Conservation (phyloP, 2,797 vertebrate genomes). For the Sarcophilus harrisii region DNA sequence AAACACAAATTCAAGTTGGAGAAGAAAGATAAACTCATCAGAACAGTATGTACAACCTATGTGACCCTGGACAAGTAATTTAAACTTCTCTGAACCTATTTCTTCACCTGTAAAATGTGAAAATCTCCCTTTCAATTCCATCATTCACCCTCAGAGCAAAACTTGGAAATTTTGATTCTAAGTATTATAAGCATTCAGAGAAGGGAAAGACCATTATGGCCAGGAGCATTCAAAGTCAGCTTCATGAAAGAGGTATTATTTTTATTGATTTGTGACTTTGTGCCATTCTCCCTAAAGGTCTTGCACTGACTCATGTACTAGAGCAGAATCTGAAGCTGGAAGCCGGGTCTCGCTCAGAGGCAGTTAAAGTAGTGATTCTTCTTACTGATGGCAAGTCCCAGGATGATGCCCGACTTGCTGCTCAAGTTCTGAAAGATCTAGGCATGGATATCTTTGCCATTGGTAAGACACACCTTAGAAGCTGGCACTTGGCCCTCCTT, state of each 20-base stretch:
- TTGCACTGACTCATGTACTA: constrained; percentile 93
- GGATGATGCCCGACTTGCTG: constrained; percentile 90
- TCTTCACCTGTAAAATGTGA: neutral
- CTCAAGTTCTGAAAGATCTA: constrained; percentile 88
- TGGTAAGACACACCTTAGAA: constrained; percentile 86
- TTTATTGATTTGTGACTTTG: neutral
- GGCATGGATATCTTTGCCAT: constrained; percentile 94
- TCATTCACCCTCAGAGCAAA: neutral
- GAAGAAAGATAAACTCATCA: neutral
- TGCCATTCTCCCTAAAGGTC: constrained; percentile 85
- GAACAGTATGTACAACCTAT: neutral
- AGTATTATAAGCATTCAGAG: neutral
- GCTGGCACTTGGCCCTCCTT: accelerated
- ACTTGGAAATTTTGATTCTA: neutral
- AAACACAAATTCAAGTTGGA: neutral
- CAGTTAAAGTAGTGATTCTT: constrained; percentile 89
- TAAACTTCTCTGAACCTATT: neutral
- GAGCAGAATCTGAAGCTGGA: constrained; percentile 90
- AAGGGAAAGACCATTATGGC: neutral
- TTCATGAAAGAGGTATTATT: neutral
- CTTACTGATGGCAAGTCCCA: constrained; percentile 97
- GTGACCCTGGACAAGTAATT: neutral
- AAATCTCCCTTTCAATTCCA: neutral
- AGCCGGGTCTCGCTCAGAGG: constrained; percentile 87
- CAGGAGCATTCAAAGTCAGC: neutral